Evolutionary conservation across 2,888 invertebrate species (phyloP), one percentile per base, ranked within the genome.

Genomic region (Eristalis tenax): DNA sequence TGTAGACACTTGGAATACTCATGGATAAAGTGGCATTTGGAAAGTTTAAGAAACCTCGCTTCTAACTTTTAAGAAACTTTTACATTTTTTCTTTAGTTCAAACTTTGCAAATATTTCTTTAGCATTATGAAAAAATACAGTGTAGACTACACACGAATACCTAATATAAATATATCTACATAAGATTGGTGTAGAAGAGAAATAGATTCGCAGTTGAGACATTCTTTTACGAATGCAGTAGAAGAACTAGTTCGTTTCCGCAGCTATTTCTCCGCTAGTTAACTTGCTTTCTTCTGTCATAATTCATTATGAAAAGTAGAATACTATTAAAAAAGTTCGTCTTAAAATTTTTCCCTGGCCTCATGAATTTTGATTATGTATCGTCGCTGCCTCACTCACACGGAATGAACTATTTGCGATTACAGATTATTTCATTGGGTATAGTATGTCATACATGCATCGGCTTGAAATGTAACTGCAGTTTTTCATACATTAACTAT

Each of bases 91-190:
- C 77, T 86, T 86, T 70, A 82, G 65, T 61, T 75, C 22, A 86
- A 86, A 86, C 83, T 86, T 86, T 86, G 75, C 86, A 78, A 82
- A 86, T 86, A 83, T 83, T 86, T 86, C 86, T 86, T 86, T 79
- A 79, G 83, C 66, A 83, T 83, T 83, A 75, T 65, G 65, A 38
- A 74, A 76, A 75, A 85, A 84, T 66, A 66, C 18, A 43, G 66
- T 61, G 69, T 56, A 40, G 70, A 40, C n/a, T 76, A 66, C 59
- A 38, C 50, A 59, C n/a, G 26, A 15, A 18, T 74, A 75, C 75
- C 84, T 75, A 61, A 76, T 76, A 76, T 85, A 81, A 81, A 81
- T 81, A 85, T 59, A 28, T 3, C 23, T 76, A 15, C 13, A 26
- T 71, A 80, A 56, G 69, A 79, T 74, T 80, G 38, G 80, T 71